phyloP scores from a whole-genome alignment of 2,888 invertebrate species.

The Oxyteleia sp. region DNA sequence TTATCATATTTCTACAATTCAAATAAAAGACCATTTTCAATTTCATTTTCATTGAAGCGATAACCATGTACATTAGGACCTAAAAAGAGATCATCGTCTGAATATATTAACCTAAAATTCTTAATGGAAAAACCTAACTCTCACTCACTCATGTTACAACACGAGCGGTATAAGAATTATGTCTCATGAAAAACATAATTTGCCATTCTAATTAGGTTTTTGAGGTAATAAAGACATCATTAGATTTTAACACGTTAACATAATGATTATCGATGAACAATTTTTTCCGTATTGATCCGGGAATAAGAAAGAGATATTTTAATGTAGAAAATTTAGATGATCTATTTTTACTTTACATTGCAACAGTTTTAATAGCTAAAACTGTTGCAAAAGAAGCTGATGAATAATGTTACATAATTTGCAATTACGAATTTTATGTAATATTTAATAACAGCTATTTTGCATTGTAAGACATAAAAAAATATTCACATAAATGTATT shows the following conservation, averaged over 20 bases:
- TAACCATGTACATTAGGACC: neutral
- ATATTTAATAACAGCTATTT: too few species aligned
- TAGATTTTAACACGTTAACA: constrained; percentile 3
- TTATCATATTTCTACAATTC: constrained; percentile 7
- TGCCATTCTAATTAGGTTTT: constrained; percentile 14
- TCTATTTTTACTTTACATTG: too few species aligned
- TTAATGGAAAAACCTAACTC: constrained; percentile 29
- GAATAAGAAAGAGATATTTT: too few species aligned
- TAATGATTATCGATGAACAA: neutral
- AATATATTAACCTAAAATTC: constrained; percentile 35
- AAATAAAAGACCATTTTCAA: constrained; percentile 21
- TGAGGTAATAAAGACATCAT: constrained; percentile 3
- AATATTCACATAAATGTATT: too few species aligned
- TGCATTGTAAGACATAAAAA: too few species aligned
- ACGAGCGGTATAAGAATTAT: neutral
- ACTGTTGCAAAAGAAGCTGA: too few species aligned
- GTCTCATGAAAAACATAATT: neutral
- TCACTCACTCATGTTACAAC: constrained; percentile 11
- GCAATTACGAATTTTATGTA: too few species aligned
- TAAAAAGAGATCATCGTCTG: constrained; percentile 23
- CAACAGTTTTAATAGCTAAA: too few species aligned
- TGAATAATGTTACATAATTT: too few species aligned
- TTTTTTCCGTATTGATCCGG: too few species aligned
- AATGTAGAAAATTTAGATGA: too few species aligned
- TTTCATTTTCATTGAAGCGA: constrained; percentile 19